These are phyloP conservation scores for Tragelaphus scriptus DNA, from an alignment of 2,113 vertebrate genomes.

Conservation along the genomic window DNA sequence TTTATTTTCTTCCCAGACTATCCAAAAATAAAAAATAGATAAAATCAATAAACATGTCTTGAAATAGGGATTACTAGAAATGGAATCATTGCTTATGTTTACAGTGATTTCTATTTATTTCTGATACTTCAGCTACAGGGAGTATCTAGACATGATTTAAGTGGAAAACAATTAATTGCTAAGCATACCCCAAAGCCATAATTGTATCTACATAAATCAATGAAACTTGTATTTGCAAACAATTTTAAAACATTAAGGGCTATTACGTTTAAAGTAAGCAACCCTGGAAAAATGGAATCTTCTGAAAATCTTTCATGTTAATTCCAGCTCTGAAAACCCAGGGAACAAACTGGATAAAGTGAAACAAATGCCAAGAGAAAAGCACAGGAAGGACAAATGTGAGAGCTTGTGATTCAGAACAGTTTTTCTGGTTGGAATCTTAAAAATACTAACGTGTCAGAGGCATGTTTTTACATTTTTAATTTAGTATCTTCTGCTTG, in stretches of 20 bases:
- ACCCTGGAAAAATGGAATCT: conserved; percentile 40
- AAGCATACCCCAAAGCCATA: background rate
- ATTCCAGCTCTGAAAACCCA: conserved; percentile 59
- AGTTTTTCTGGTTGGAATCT: background rate
- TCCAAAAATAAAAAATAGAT: conserved; percentile 54
- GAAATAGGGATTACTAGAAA: background rate
- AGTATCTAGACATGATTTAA: background rate
- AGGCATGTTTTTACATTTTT: conserved; percentile 57
- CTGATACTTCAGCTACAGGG: background rate
- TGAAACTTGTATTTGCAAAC: background rate
- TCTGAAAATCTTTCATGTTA: conserved; percentile 40
- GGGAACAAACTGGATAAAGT: conserved; percentile 55
- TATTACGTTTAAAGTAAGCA: conserved; percentile 47
- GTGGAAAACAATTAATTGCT: background rate
- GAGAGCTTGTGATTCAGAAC: conserved; percentile 19
- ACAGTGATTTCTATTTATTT: background rate
- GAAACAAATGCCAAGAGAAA: conserved; percentile 64
- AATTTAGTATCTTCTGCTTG: conserved; percentile 63
- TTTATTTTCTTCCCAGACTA: conserved; percentile 95
- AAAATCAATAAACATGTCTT: conserved; percentile 20
- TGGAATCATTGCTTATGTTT: background rate
- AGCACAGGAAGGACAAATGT: conserved; percentile 47
- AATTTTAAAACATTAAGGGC: background rate
- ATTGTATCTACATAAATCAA: background rate
- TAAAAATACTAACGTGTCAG: conserved; percentile 26